phyloP scores from a whole-genome alignment of 1,140 invertebrate species.

The Phocides pigmalion region DNA sequence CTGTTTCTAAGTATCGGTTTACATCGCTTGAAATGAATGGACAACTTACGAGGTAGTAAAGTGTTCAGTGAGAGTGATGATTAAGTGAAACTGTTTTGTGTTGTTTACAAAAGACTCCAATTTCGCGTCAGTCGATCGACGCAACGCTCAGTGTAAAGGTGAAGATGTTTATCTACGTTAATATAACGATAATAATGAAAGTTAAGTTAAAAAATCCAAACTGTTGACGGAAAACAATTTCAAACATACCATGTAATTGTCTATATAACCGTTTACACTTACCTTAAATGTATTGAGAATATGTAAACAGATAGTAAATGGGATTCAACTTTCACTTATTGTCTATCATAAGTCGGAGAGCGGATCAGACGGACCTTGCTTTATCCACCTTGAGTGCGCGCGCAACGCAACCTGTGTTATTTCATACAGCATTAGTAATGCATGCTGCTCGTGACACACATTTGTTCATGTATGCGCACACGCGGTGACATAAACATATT shows the following conservation, averaged over 20 bases:
- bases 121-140: constrained; percentile 12
- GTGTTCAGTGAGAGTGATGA: constrained; percentile 55
- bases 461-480: constrained; percentile 30
- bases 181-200: too few species aligned
- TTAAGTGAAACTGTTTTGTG: constrained; percentile 57
- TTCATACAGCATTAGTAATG: constrained; percentile 35
- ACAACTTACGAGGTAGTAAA: constrained; percentile 10
- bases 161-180: neutral
- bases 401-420: constrained; percentile 37
- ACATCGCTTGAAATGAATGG: constrained; percentile 15
- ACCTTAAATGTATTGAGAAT: constrained; percentile 21
- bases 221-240: neutral
- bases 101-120: constrained; percentile 22
- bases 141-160: constrained; percentile 9
- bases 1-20: constrained; percentile 6
- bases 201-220: neutral
- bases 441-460: constrained; percentile 35
- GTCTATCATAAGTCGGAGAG: constrained; percentile 59
- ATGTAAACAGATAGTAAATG: constrained; percentile 28
- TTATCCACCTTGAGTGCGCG: constrained; percentile 67
- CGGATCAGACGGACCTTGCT: constrained; percentile 70
- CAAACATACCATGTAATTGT: neutral
- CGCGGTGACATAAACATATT: constrained; percentile 11
- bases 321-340: constrained; percentile 66
- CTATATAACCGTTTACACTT: neutral